A percentile compares a stretch with the other conserved stretches of the same genome.
phyloP scores from a whole-genome alignment of 2,888 invertebrate genomes.

The Charanyca ferruginea region DNA sequence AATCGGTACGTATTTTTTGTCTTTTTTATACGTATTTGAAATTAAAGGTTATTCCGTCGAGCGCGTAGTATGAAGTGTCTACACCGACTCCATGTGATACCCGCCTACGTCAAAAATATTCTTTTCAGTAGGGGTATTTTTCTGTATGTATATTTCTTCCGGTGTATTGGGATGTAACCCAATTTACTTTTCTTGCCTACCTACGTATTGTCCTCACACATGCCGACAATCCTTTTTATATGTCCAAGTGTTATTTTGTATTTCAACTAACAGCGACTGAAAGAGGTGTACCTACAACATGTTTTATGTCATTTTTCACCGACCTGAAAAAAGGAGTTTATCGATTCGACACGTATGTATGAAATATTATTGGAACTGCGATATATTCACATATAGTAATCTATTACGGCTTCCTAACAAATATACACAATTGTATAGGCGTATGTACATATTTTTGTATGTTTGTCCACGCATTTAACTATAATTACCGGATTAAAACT shows the following conservation, averaged over 20 bases:
- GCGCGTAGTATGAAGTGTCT: background rate
- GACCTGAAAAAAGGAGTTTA: no score
- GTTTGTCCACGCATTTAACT: no score
- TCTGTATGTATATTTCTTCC: slow-evolving; percentile 29
- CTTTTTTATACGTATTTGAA: background rate
- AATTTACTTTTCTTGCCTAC: slow-evolving; percentile 43
- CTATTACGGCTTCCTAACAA: no score
- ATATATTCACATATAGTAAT: no score
- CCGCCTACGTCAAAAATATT: slow-evolving; percentile 24
- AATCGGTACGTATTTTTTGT: slow-evolving; percentile 71
- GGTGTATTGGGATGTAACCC: slow-evolving; percentile 51
- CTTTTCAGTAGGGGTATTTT: slow-evolving; percentile 13
- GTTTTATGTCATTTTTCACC: no score
- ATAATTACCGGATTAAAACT: no score
- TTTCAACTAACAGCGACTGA: slow-evolving; percentile 7
- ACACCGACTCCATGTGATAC: background rate
- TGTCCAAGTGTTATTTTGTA: slow-evolving; percentile 31
- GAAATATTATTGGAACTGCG: no score
- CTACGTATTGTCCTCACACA: slow-evolving; percentile 27
- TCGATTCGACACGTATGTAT: no score
- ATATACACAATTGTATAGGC: no score
- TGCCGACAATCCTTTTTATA: slow-evolving; percentile 25
- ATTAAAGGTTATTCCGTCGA: background rate
- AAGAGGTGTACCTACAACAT: background rate
- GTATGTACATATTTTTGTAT: no score